Percentiles rank a stretch among this genome's conserved stretches.
Evolutionary conservation across 2,888 invertebrate genomes (phyloP).

Genomic region (Tiliacea citrago): DNA sequence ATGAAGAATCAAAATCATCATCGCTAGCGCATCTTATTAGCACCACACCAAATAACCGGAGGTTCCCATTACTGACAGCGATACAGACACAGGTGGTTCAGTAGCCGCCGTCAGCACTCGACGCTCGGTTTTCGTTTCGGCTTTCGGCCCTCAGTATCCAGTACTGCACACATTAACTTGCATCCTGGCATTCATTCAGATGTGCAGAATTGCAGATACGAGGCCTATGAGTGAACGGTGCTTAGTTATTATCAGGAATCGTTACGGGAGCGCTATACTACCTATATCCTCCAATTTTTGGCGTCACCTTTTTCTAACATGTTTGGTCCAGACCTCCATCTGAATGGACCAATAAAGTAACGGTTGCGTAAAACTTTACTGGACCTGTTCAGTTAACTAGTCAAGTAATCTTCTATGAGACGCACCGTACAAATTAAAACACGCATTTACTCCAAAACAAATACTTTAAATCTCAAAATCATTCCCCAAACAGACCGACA

Average conservation of each 20-base stretch:
- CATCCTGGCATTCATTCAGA: neutral
- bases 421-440: neutral
- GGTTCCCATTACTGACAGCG: constrained; percentile 40
- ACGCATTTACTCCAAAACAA: neutral
- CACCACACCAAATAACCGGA: constrained; percentile 6
- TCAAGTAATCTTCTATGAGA: neutral
- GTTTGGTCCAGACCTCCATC: neutral
- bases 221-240: neutral
- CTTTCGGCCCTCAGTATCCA: neutral
- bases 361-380: neutral
- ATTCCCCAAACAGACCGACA: constrained; percentile 27
- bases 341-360: neutral
- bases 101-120: constrained; percentile 12
- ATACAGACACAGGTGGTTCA: constrained; percentile 31
- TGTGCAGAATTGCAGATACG: neutral
- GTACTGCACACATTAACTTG: constrained; percentile 6
- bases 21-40: neutral
- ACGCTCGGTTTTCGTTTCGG: constrained; percentile 4
- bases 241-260: neutral
- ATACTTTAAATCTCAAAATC: constrained; percentile 1
- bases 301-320: neutral
- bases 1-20: neutral
- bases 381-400: too few species aligned
- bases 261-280: too few species aligned
- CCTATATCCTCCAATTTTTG: too few species aligned